These are phyloP conservation scores for Trachymyrmex cornetzi DNA, from an alignment of 1,140 invertebrate species.

Conservation along the genomic window DNA sequence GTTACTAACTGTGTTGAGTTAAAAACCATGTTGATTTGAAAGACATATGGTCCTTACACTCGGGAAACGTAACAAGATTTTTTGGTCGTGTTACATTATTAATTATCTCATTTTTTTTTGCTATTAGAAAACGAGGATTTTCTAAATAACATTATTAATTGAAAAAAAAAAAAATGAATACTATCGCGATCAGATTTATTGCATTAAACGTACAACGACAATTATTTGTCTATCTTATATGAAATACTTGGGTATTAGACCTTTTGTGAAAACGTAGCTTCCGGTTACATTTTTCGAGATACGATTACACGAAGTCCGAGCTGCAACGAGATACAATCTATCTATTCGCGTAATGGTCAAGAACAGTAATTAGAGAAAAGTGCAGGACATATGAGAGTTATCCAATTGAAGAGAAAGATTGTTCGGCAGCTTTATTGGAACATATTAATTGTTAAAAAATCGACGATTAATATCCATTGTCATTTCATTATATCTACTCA, in stretches of 20 bases:
- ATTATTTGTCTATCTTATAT: neutral
- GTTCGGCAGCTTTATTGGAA: neutral
- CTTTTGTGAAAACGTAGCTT: conserved; percentile 11
- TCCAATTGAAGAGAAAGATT: conserved; percentile 1
- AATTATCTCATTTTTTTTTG: neutral
- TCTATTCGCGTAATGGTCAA: conserved; percentile 17
- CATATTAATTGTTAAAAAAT: conserved; percentile 10
- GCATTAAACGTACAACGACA: neutral
- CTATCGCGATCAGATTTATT: neutral
- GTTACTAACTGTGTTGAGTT: neutral
- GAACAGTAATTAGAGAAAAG: conserved; percentile 44
- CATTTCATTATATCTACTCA: neutral
- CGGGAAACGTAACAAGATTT: neutral
- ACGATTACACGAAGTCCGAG: conserved; percentile 21
- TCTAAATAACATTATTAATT: neutral
- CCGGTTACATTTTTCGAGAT: conserved; percentile 39
- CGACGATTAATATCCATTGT: conserved; percentile 33
- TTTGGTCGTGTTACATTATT: neutral
- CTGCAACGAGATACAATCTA: conserved; percentile 34
- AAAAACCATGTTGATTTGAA: neutral
- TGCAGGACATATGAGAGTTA: conserved; percentile 8
- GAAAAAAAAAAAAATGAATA: neutral
- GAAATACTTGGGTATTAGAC: neutral
- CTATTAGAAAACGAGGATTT: neutral
- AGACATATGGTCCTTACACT: neutral